These are phyloP conservation scores for Aquatica leii DNA, from an alignment of 2,888 invertebrate genomes.

Conservation along the genomic window DNA sequence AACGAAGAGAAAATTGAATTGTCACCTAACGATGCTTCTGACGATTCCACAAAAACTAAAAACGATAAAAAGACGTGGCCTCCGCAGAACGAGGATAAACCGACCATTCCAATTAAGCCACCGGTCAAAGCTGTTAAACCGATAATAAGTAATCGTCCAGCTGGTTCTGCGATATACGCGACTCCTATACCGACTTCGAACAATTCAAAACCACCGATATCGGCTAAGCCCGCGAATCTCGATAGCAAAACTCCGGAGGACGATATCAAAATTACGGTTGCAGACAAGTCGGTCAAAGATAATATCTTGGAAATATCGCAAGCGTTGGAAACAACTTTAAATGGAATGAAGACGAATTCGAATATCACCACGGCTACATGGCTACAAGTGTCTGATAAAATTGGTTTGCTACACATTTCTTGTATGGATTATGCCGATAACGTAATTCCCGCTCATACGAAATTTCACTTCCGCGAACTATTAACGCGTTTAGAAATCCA, in stretches of 20 bases:
- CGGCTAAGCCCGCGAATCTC: conserved; percentile 61
- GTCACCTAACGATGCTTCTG: conserved; percentile 57
- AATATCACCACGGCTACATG: conserved; percentile 73
- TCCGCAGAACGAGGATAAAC: conserved; percentile 67
- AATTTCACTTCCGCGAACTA: conserved; percentile 85
- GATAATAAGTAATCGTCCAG: conserved; percentile 60
- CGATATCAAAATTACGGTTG: conserved; percentile 60
- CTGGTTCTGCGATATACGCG: conserved; percentile 76
- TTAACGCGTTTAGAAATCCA: conserved; percentile 75
- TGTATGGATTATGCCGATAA: conserved; percentile 86
- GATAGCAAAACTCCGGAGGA: conserved; percentile 58
- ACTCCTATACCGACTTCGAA: conserved; percentile 67
- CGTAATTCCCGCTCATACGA: conserved; percentile 82
- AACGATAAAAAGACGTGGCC: conserved; percentile 65
- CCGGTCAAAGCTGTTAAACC: conserved; percentile 71
- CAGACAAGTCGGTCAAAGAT: conserved; percentile 61
- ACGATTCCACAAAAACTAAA: conserved; percentile 55
- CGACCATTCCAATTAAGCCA: conserved; percentile 74
- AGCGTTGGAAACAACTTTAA: conserved; percentile 71
- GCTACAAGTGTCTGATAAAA: conserved; percentile 81
- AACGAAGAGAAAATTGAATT: conserved; percentile 58
- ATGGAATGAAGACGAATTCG: conserved; percentile 66
- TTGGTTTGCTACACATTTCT: conserved; percentile 81
- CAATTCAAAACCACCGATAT: conserved; percentile 61
- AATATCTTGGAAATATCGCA: conserved; percentile 73